Percentiles rank a stretch among this genome's conserved stretches.
Evolutionary conservation across 2,888 invertebrate genomes (phyloP).

Genomic region (Oligia latruncula): DNA sequence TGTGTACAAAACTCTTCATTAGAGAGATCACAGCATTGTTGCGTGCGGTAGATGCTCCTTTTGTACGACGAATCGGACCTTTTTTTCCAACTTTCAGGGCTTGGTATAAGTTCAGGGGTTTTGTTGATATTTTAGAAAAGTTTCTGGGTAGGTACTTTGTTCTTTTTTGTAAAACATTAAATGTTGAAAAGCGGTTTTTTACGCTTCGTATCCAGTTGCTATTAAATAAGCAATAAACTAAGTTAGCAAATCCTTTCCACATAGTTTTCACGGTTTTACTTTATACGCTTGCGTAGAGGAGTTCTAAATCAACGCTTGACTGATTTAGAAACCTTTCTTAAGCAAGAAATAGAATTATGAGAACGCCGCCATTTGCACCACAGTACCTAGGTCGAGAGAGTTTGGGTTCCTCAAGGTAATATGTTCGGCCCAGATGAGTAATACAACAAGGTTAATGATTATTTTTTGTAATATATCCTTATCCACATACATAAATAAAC

Average conservation of each 20-base stretch:
- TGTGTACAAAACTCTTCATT: slow-evolving; percentile 89
- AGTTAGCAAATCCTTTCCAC: slow-evolving; percentile 6
- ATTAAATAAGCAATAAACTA: not conserved
- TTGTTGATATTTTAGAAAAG: slow-evolving; percentile 53
- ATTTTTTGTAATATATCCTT: not conserved
- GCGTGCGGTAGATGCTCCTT: slow-evolving; percentile 77
- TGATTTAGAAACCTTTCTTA: not conserved
- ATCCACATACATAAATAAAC: not conserved
- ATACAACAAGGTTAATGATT: not conserved
- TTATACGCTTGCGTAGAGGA: not conserved
- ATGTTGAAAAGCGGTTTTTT: not conserved
- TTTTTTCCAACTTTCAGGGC: slow-evolving; percentile 71
- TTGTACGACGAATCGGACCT: slow-evolving; percentile 77
- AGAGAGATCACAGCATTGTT: slow-evolving; percentile 87
- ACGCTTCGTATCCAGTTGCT: not conserved
- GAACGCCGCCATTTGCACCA: not conserved
- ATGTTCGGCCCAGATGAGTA: not conserved
- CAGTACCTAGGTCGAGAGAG: not conserved
- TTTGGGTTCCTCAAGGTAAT: slow-evolving; percentile 22
- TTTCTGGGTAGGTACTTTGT: slow-evolving; percentile 20
- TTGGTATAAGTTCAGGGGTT: slow-evolving; percentile 65
- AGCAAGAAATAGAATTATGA: not conserved
- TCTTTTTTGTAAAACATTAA: not conserved
- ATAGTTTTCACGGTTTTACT: not conserved
- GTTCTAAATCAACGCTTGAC: not conserved